Evolutionary conservation across 2,888 invertebrate genomes (phyloP).

Genomic region (Drosophila maculinotata): DNA sequence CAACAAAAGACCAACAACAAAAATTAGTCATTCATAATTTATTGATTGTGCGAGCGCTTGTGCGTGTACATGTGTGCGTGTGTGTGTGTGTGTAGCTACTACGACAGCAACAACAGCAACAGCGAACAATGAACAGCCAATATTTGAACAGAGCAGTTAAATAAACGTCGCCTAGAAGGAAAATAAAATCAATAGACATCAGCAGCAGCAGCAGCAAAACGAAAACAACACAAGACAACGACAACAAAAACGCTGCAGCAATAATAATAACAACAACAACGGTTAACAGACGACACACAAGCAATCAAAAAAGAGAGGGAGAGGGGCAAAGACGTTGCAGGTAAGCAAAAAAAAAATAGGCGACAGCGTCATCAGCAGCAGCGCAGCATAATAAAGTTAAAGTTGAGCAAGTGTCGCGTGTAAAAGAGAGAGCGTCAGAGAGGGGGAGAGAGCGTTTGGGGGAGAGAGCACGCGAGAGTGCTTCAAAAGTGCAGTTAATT

Average conservation of each 20-base stretch:
- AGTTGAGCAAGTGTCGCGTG: constrained; percentile 42
- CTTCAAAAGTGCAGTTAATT: constrained; percentile 54
- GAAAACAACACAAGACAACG: constrained; percentile 39
- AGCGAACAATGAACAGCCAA: constrained; percentile 10
- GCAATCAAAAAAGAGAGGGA: constrained; percentile 1
- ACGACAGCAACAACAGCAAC: neutral
- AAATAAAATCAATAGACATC: constrained; percentile 55
- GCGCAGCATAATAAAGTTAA: constrained; percentile 49
- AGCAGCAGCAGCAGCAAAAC: constrained; percentile 25
- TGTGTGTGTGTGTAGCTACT: constrained; percentile 5
- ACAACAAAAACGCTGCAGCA: constrained; percentile 27
- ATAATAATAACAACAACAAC: constrained; percentile 43
- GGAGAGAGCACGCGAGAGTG: constrained; percentile 3
- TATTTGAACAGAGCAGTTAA: constrained; percentile 45
- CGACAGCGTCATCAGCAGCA: constrained; percentile 32
- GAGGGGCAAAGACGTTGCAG: constrained; percentile 26
- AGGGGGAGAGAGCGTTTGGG: neutral
- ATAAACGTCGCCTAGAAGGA: constrained; percentile 53
- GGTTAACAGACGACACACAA: constrained; percentile 41
- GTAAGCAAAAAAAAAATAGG: constrained; percentile 29
- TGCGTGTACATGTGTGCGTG: constrained; percentile 14
- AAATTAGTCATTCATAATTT: constrained; percentile 65
- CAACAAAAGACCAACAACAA: constrained; percentile 26
- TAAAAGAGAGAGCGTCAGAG: too few relatives aligned
- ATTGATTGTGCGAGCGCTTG: constrained; percentile 53